Evolutionary conservation across 2,797 vertebrate species (phyloP), one percentile per base, ranked within the genome.

Genomic region (Leptodactylus fallax): DNA sequence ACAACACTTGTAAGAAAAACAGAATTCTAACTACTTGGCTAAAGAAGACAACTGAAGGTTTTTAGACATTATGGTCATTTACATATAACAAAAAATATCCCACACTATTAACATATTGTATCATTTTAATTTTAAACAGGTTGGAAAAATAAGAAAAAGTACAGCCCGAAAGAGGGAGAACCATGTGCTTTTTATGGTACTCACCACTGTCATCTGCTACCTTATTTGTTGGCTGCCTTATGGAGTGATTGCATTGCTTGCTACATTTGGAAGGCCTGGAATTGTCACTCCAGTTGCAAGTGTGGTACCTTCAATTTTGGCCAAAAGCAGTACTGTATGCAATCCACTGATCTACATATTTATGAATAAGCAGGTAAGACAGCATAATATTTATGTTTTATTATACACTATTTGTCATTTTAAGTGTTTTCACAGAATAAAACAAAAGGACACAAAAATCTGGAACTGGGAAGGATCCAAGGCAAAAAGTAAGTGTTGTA

Each of bases 291-390:
- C 96, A 0, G 93, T 96, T 81, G 95, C 95, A 79, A 97, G 95
- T 27, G 90, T 96, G 86, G 92, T 97, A 53, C 96, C 96, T 9
- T 96, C 96, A 1, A 93, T 97, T 17, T 93, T 98, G 83, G 96
- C 96, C 90, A 97, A 97, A 92, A 97, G 95, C 94, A 97, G 96
- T 93, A 97, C 96, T 0, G 96, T 97, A 90, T 96, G 95, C 91
- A 97, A 97, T 92, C 96, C 96, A 1, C 91, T 97, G 87, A 97
- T 97, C 93, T 97, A 97, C 90, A 97, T 97, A 87, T 94, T 96
- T 27, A 96, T 97, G 96, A 97, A 97, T 83, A 96, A 96, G 91
- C 96, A 96, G 95, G 96, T 97, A 92, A 95, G 95, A 49, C 4
- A 1, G 0, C 16, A 23, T 8, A 19, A 23, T 11, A 69, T 63